Evolutionary conservation across 92 coral and sea anemone species (phyloP), one percentile per base, ranked within the genome.

Genomic region (Chrysogorgia sp.): DNA sequence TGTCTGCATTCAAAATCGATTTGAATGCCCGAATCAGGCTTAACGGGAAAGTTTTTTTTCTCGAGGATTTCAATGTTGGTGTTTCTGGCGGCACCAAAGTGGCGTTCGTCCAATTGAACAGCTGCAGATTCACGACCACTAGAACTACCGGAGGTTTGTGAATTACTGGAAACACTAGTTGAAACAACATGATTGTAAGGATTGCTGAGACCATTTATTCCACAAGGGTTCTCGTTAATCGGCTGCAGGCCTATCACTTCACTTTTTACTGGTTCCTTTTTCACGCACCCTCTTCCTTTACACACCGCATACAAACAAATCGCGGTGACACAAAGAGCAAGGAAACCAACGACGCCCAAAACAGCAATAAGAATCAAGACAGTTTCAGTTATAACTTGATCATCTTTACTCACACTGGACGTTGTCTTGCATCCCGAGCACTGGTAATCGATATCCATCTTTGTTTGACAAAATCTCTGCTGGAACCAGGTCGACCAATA

Each of bases 71-170:
- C 97, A 17, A 90, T 84, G 34, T 91, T 77, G 45, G 92, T 87
- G 3, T 83, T 88, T 47, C 84, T 77, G n/a, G n/a, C n/a, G 41
- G 88, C 93, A 5, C 93, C 92, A 25, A 80, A 13, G 30, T 86
- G 25, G 74, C 89, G 62, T 77, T 58, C 23, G 83, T 67, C 47
- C 66, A 70, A n/a, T 81, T 77, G 37, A 57, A 65, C 92, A 90
- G 50, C 88, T n/a, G n/a, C 85, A 7, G 99, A 96, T 14, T 96
- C 97, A 72, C 90, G 97, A 35, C 97, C 99, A 72, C 97, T 93
- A 37, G 92, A 96, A 70, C 97, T 89, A 65, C 85, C 88, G 37
- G 98, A 93, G 10, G 92, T 80, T 32, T 79, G 92, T 59, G 99
- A 87, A 33, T 55, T 72, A 47, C n/a, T n/a, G 9, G 79, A 52